These are phyloP conservation scores for Sipha flava DNA, from an alignment of 1,140 invertebrate species.

Conservation along the genomic window DNA sequence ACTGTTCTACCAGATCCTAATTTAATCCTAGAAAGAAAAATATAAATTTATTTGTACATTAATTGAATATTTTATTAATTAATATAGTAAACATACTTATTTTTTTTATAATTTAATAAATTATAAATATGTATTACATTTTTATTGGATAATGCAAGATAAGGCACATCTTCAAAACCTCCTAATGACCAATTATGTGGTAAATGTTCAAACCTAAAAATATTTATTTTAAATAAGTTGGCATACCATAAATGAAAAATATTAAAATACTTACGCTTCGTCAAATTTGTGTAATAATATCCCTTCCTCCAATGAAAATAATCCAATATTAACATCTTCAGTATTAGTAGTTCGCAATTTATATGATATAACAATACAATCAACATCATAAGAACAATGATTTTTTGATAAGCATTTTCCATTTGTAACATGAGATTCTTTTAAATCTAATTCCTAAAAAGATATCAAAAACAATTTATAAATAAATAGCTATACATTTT, in stretches of 20 bases:
- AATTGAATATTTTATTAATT: not conserved
- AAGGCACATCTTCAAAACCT: slow-evolving; percentile 4
- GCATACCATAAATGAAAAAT: not conserved
- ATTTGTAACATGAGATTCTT: not conserved
- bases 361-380: slow-evolving; percentile 2
- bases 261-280: not conserved
- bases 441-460: not conserved
- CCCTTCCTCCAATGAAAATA: slow-evolving; percentile 11
- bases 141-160: slow-evolving; percentile 36
- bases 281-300: not conserved
- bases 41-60: not conserved
- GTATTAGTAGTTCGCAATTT: not conserved
- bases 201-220: not conserved
- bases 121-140: slow-evolving; percentile 42
- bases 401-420: not conserved
- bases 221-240: not conserved
- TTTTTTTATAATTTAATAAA: slow-evolving; percentile 39
- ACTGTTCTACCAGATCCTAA: slow-evolving; percentile 47
- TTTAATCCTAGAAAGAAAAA: slow-evolving; percentile 39
- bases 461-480: not conserved
- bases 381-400: not conserved
- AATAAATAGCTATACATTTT: too few relatives aligned
- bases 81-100: slow-evolving; percentile 32
- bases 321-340: not conserved
- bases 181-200: slow-evolving; percentile 19